Evolutionary conservation across 2,888 invertebrate genomes (phyloP), one percentile per base, ranked within the genome.

Genomic region (Athetis lepigone): DNA sequence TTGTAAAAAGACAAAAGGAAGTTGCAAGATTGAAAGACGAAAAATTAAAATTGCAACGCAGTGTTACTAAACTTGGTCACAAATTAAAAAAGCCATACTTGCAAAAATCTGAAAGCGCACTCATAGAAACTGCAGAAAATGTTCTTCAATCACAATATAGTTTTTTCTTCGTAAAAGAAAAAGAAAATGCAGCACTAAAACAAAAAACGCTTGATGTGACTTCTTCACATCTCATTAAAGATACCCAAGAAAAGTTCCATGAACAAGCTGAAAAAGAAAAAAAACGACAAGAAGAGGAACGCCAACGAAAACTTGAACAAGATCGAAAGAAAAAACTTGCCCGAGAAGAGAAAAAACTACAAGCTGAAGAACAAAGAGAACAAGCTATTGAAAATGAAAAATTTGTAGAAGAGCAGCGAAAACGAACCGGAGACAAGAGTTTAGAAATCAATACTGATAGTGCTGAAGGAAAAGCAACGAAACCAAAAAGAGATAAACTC

Each of bases 181-280:
- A 19, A 45, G 43, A 36, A 49, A 50, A 61, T 21, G 50, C 67
- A 40, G 68, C 19, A n/a, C n/a, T n/a, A 40, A 19, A 60, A 16
- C 59, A 36, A 13, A 1, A 61, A 29, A 62, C 62, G 58, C 52
- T 55, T 5, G 40, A 56, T 46, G 77, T 81, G 61, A 88, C 83
- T 74, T 92, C 92, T 8, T 83, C 87, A 13, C 88, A 90, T 70
- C 77, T 92, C 42, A 87, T 91, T 46, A 84, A 79, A 80, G 79
- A 88, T 47, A 87, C 84, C 4, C 77, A 82, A 77, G 82, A 89
- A 62, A 88, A 46, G 27, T 13, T 68, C 1, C 46, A 23, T 8
- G 23, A n/a, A 39, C 29, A 52, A 54, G 39, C 33, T 33, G 51
- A 60, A 66, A 46, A 11, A 16, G 37, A 25, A 23, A 55, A 43